Conservation (phyloP, 2,113 vertebrate species). For the Pangasianodon gigas region DNA sequence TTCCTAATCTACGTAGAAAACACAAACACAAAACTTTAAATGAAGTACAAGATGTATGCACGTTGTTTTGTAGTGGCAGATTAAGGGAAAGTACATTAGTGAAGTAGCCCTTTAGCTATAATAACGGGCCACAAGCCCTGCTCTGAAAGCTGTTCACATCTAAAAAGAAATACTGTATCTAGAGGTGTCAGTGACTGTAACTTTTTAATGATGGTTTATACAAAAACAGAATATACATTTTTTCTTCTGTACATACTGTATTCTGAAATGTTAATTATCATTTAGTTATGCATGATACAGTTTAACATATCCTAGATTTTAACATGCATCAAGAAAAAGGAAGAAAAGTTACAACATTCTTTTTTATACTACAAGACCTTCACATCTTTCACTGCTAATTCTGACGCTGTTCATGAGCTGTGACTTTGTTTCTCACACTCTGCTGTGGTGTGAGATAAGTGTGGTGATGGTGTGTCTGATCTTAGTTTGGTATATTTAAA, state of each 20-base stretch:
- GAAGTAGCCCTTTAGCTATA: background rate
- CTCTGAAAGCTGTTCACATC: background rate
- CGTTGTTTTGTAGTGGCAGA: background rate
- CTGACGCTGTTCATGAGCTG: background rate
- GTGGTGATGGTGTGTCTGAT: slow-evolving; percentile 15
- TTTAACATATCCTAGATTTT: background rate
- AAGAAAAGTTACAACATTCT: background rate
- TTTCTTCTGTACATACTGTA: background rate
- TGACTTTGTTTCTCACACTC: background rate
- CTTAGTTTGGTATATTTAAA: slow-evolving; percentile 25
- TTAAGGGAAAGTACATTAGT: background rate
- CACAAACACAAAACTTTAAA: background rate
- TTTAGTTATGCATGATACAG: background rate
- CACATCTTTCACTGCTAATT: background rate
- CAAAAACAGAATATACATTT: background rate
- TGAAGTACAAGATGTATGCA: background rate
- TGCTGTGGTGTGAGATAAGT: slow-evolving; percentile 29
- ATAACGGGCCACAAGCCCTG: background rate
- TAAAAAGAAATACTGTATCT: background rate
- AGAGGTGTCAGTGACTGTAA: background rate
- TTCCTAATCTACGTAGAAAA: background rate
- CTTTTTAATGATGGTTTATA: background rate
- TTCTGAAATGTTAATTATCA: background rate
- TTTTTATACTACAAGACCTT: background rate
- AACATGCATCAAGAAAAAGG: background rate